Percentiles rank a stretch among this genome's conserved stretches.
Evolutionary conservation across 2,888 invertebrate genomes (phyloP).

Genomic region (Polydrusus pterygomalis): DNA sequence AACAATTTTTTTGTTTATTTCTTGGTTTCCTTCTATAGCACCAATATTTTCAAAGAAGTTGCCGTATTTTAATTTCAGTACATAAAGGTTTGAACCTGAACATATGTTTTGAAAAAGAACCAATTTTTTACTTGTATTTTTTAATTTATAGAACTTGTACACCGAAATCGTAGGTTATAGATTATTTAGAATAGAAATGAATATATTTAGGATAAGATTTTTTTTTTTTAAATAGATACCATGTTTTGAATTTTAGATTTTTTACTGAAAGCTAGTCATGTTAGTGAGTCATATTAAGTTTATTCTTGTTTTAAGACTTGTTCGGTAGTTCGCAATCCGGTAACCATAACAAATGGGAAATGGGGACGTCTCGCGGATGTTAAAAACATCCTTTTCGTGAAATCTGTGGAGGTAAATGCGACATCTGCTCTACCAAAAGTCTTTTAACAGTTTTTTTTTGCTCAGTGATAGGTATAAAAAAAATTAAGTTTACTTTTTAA

Average conservation of each 20-base stretch:
- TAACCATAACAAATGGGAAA: no score
- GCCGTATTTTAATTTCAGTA: not conserved
- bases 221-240: not conserved
- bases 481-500: no score
- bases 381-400: no score
- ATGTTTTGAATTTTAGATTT: slow-evolving; percentile 15
- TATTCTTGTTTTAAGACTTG: not conserved
- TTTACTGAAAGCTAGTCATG: slow-evolving; percentile 6
- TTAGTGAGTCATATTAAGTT: not conserved
- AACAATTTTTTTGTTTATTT: no score
- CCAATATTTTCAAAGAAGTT: no score
- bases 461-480: no score
- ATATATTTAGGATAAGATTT: not conserved
- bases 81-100: not conserved
- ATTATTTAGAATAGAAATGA: slow-evolving; percentile 10
- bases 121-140: slow-evolving; percentile 11
- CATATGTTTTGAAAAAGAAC: not conserved
- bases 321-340: no score
- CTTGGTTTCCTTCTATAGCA: no score
- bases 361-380: no score
- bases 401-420: no score
- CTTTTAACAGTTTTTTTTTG: no score
- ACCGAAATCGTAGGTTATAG: slow-evolving; percentile 5
- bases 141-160: slow-evolving; percentile 21
- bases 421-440: no score